Conservation (phyloP, 2,888 invertebrate species). For the Drosophila monieri region DNA sequence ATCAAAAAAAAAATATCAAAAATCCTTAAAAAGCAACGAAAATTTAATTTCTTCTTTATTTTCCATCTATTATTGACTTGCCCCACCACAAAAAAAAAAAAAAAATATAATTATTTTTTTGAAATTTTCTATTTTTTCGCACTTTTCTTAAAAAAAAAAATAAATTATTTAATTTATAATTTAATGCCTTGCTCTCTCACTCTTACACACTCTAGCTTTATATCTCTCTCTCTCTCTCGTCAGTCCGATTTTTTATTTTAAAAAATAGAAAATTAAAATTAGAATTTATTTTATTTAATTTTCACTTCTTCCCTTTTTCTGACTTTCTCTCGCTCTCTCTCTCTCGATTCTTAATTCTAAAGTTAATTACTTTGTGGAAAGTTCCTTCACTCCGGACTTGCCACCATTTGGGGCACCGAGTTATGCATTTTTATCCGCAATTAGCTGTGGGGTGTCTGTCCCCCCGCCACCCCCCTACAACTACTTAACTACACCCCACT, state of each 20-base stretch:
- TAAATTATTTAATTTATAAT: neutral
- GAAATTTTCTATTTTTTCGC: constrained; percentile 6
- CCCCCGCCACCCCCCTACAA: neutral
- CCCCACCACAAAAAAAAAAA: neutral
- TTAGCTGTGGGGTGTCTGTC: constrained; percentile 9
- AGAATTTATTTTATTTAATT: neutral
- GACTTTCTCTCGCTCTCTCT: constrained; percentile 5
- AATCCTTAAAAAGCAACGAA: constrained; percentile 70
- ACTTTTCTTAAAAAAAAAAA: neutral
- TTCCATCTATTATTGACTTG: constrained; percentile 31
- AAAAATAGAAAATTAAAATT: neutral
- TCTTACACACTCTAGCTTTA: neutral
- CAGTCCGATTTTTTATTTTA: constrained; percentile 5
- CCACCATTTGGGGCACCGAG: constrained; percentile 14
- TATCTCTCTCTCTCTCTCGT: constrained; percentile 8
- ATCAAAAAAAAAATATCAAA: constrained; percentile 9
- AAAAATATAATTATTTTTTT: neutral
- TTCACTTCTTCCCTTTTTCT: constrained; percentile 6
- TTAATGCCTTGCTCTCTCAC: constrained; percentile 7
- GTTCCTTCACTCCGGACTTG: constrained; percentile 12
- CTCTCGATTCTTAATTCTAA: constrained; percentile 5
- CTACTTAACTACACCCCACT: constrained; percentile 1
- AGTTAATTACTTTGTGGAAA: constrained; percentile 26
- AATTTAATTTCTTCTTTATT: constrained; percentile 73
- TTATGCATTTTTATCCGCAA: constrained; percentile 13